Conservation (phyloP, 1,140 invertebrate species). For the Tribolium castaneum region DNA sequence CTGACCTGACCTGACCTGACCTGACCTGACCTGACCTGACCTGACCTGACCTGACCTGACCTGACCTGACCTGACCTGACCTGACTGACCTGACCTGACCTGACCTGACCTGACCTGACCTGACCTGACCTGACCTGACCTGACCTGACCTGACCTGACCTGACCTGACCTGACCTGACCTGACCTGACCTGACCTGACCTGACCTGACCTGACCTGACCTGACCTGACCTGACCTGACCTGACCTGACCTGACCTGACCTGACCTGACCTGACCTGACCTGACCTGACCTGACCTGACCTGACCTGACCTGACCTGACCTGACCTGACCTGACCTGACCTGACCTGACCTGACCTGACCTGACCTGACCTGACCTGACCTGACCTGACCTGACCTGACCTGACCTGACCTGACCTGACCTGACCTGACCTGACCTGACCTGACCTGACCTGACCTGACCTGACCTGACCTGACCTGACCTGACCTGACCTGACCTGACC, state of each 20-base stretch:
- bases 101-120: slow-evolving; percentile 8
- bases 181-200: slow-evolving; percentile 18
- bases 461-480: slow-evolving; percentile 20
- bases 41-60: too few relatives aligned
- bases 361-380: slow-evolving; percentile 20
- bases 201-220: slow-evolving; percentile 20
- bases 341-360: slow-evolving; percentile 20
- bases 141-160: slow-evolving; percentile 20
- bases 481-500: slow-evolving; percentile 20
- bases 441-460: slow-evolving; percentile 20
- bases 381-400: slow-evolving; percentile 20
- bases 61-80: too few relatives aligned
- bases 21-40: too few relatives aligned
- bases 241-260: slow-evolving; percentile 20
- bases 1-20: too few relatives aligned
- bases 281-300: slow-evolving; percentile 20
- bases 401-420: slow-evolving; percentile 20
- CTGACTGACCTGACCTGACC: too few relatives aligned
- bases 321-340: slow-evolving; percentile 20
- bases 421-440: slow-evolving; percentile 20
- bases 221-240: slow-evolving; percentile 20
- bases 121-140: slow-evolving; percentile 7
- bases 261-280: slow-evolving; percentile 20
- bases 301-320: slow-evolving; percentile 20
- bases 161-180: slow-evolving; percentile 20